These are phyloP conservation scores for Chaetops frenatus DNA, from an alignment of 2,113 vertebrate genomes.

Conservation along the genomic window DNA sequence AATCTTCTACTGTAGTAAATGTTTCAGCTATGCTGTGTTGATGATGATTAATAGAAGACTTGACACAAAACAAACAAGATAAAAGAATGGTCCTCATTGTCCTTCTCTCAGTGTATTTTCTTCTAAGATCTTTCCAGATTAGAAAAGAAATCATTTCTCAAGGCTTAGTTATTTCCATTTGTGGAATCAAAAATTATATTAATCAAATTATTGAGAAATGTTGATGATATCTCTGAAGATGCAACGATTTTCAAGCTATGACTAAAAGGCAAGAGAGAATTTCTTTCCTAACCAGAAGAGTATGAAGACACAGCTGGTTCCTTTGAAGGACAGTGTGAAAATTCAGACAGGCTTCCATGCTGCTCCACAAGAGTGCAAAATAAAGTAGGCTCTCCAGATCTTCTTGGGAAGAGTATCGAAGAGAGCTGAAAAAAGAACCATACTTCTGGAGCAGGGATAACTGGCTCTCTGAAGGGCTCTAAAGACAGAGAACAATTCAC, in stretches of 20 bases:
- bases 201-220: not conserved
- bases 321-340: conserved; percentile 10
- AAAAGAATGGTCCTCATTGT: not conserved
- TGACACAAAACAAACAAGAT: not conserved
- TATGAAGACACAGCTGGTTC: not conserved
- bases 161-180: not conserved
- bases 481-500: not conserved
- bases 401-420: not conserved
- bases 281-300: not conserved
- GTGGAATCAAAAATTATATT: not conserved
- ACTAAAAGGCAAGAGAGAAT: not conserved
- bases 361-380: not conserved
- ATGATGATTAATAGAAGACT: not conserved
- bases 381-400: not conserved
- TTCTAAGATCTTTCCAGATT: not conserved
- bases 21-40: not conserved
- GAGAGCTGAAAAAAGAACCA: not conserved
- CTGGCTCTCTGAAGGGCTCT: not conserved
- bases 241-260: not conserved
- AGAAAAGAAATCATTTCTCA: not conserved
- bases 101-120: conserved; percentile 8
- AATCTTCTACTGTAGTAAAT: not conserved
- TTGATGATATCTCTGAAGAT: not conserved
- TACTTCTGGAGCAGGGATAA: not conserved
- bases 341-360: not conserved